Percentiles rank a stretch among this genome's conserved stretches.
These are phyloP conservation scores for roundworm (Caenorhabditis elegans) DNA, from an alignment of 1,140 invertebrate species.

Conservation along the genomic window DNA sequence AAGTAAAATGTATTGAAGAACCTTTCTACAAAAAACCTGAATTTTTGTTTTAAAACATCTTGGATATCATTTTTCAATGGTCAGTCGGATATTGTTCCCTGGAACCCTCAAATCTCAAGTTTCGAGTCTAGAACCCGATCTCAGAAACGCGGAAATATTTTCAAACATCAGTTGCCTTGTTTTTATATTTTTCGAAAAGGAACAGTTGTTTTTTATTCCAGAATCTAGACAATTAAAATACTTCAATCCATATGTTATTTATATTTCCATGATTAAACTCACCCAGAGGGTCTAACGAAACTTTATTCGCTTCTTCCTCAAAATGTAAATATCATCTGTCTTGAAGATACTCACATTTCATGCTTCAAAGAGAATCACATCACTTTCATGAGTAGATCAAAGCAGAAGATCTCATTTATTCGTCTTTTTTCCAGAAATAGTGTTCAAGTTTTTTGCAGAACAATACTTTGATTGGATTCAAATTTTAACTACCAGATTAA, in stretches of 20 bases:
- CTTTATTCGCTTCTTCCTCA: too few species aligned
- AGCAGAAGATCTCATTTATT: not conserved
- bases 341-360: not conserved
- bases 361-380: slow-evolving; percentile 26
- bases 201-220: not conserved
- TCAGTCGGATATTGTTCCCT: not conserved
- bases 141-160: not conserved
- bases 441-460: not conserved
- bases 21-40: too few species aligned
- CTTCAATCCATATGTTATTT: too few species aligned
- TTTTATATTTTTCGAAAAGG: not conserved
- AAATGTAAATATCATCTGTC: too few species aligned
- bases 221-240: not conserved
- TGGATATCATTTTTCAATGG: not conserved
- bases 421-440: not conserved
- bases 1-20: too few species aligned
- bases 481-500: too few species aligned
- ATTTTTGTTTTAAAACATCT: not conserved
- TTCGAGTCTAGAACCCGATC: not conserved
- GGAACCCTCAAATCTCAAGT: not conserved
- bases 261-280: too few species aligned
- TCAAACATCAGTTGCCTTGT: too few species aligned
- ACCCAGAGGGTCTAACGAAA: too few species aligned
- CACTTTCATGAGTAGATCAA: slow-evolving; percentile 2
- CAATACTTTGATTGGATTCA: too few species aligned